A percentile compares a stretch with the other conserved stretches of the same genome.
These are phyloP conservation scores for Phocoena phocoena DNA, from an alignment of 2,113 vertebrate genomes.

Conservation along the genomic window DNA sequence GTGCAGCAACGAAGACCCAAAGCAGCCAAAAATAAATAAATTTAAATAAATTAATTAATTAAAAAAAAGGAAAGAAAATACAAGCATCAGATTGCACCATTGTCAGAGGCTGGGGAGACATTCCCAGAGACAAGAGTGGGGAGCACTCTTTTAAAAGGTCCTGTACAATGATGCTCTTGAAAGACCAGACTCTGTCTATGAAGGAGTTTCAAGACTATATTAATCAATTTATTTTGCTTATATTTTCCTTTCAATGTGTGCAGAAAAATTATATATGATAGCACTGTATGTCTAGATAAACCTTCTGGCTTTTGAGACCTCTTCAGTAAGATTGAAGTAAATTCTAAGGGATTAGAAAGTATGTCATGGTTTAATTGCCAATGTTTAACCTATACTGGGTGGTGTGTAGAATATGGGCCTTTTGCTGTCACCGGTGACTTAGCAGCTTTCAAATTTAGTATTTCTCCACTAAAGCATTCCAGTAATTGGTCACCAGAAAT, in stretches of 20 bases:
- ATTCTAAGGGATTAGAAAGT: not conserved
- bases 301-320: not conserved
- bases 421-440: not conserved
- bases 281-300: not conserved
- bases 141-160: no score
- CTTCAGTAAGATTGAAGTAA: not conserved
- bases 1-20: no score
- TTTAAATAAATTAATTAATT: no score
- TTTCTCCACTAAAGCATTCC: not conserved
- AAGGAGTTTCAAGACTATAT: not conserved
- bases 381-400: not conserved
- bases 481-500: not conserved
- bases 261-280: not conserved
- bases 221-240: not conserved
- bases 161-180: no score
- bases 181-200: not conserved
- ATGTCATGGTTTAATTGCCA: not conserved
- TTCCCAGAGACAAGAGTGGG: no score
- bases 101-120: no score
- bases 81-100: no score
- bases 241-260: not conserved
- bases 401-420: not conserved
- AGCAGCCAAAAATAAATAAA: no score
- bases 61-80: no score
- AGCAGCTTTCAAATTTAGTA: not conserved